These are phyloP conservation scores for Drosophila paracracens DNA, from an alignment of 2,888 invertebrate genomes.

Conservation along the genomic window DNA sequence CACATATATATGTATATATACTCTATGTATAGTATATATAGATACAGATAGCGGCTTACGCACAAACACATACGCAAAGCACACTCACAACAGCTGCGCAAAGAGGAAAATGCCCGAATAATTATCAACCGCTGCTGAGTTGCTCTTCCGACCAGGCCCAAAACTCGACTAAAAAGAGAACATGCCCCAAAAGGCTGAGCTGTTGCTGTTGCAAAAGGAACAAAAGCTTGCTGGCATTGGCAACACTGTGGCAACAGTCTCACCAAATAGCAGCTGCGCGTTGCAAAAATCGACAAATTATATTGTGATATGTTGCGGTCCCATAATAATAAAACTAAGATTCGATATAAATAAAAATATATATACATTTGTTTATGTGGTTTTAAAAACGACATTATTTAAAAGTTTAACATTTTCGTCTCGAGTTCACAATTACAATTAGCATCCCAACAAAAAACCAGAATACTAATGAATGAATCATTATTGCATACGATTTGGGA, in stretches of 20 bases:
- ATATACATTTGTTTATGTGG: background rate
- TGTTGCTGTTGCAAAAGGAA: conserved; percentile 18
- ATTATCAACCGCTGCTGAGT: conserved; percentile 38
- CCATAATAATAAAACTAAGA: background rate
- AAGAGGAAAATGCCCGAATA: conserved; percentile 19
- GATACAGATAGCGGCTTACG: conserved; percentile 8
- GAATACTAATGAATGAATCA: conserved; percentile 16
- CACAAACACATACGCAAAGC: conserved; percentile 10
- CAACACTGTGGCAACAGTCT: conserved; percentile 20
- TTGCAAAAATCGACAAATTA: conserved; percentile 35
- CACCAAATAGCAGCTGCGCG: conserved; percentile 55
- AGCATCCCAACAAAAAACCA: conserved; percentile 33
- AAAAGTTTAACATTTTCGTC: conserved; percentile 17
- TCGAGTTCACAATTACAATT: conserved; percentile 28
- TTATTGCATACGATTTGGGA: conserved; percentile 12
- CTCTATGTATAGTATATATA: conserved; percentile 3
- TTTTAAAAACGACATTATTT: conserved; percentile 8
- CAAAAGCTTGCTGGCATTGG: conserved; percentile 23
- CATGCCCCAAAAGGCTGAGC: conserved; percentile 34
- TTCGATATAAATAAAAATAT: background rate
- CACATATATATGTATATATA: conserved; percentile 1
- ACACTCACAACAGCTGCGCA: conserved; percentile 24
- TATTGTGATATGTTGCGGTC: conserved; percentile 29
- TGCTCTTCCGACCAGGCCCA: conserved; percentile 62
- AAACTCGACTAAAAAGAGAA: conserved; percentile 61